Evolutionary conservation across 2,113 vertebrate species (phyloP), one percentile per base, ranked within the genome.

Genomic region (Platycercus adscitus): DNA sequence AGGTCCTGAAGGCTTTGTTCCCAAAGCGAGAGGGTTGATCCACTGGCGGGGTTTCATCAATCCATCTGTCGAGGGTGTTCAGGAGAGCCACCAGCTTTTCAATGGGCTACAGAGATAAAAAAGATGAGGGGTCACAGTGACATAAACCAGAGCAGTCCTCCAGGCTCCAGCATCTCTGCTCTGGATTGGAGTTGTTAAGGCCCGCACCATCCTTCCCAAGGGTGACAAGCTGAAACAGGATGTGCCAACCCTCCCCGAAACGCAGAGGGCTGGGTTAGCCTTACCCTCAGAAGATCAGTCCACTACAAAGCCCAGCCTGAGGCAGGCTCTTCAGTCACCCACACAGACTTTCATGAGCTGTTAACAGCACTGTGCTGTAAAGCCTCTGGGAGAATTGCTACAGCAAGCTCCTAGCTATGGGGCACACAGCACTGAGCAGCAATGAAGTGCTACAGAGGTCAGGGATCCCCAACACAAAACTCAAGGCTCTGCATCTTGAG

Each of bases 1-100:
- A 99, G 85, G 98, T 99, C 97, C 99, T 99, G 96, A 98, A 99
- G 88, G 99, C 99, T 95, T 99, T 99, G 97, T 99, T 99, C 55
- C 99, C 99, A 60, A 99, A 99, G n/a, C 99, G 98, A 33, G 99
- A 99, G 2, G 99, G 99, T 93, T 99, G 99, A 97, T 99, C 99
- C 49, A 99, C 97, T 0, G 99, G 99, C 0, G 99, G 99, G 1
- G 98, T 99, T 98, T 99, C 99, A 41, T 99, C 98, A 1, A 99
- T 99, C 99, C 99, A 99, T 69, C 93, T 98, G 97, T 99, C 99
- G n/a, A 99, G 97, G 6, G 98, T 99, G 80, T 97, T 98, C 87
- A 99, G 97, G 84, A 99, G 97, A 55, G 96, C 95, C 9, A 99
- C 91, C 94, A 99, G 96, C 82, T 99, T 99, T 95, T 99, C 98